Base-by-base conservation (phyloP, 2,113 vertebrate species). In the Rhinoderma darwinii region DNA sequence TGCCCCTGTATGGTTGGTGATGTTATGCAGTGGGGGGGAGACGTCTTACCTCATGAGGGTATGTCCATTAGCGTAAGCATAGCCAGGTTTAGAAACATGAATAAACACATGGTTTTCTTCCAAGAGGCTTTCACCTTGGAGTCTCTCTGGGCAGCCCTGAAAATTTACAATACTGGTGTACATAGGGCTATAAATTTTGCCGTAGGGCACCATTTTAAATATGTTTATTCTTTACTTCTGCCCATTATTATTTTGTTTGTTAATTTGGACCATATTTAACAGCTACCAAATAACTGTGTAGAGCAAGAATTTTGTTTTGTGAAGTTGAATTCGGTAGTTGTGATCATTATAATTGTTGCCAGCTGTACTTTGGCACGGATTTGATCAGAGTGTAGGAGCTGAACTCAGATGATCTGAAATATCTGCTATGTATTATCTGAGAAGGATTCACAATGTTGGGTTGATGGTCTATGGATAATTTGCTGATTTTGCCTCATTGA, bases 21-120 rank as follows among this genome's bases (percentile, higher is more conserved):
- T 44, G 84, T 74, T 72, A 44, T 47, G 27, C 44, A 35, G 84
- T 8, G 37, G 56, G 32, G 35, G 20, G 54, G 39, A 44, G 39
- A 35, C 14, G 73, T 50, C 73, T 77, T 85, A 85, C 37, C 54
- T 78, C 84, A 85, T 66, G 37, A 44, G 84, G 56, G 73, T 77
- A 77, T 61, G 50, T 75, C 84, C n/a, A 81, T 30, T 41, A 44
- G 72, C 27, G 39, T 43, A 84, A 75, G 50, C 37, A 54, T 63
- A 32, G 41, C 84, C 54, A 78, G 54, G 22, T 78, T 77, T 47
- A 35, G 27, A 18, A 44, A 41, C 22, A 66, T 85, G 84, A 85
- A 85, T 66, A 63, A 85, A 85, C 39, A 76, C 37, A 74, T 63
- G 74, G 56, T 77, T 77, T 85, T 47, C 54, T 77, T 85, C 84